These are phyloP conservation scores for Botia kubotai DNA, from an alignment of 2,797 vertebrate species.

Conservation along the genomic window DNA sequence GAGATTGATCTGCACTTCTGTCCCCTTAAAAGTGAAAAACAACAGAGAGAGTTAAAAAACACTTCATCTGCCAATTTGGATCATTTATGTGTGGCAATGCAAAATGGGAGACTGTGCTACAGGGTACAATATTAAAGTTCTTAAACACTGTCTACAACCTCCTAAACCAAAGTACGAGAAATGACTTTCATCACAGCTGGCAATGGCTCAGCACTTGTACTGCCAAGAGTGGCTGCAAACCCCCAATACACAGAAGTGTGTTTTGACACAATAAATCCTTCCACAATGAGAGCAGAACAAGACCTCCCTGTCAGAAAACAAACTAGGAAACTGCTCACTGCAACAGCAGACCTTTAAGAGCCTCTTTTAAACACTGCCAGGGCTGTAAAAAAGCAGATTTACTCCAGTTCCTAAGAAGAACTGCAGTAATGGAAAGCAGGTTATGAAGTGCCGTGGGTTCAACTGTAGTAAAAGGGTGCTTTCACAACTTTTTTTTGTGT, in stretches of 20 bases:
- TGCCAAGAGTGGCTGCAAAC: slow-evolving; percentile 38
- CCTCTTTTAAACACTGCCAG: slow-evolving; percentile 60
- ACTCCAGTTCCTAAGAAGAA: slow-evolving; percentile 61
- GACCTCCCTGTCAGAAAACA: slow-evolving; percentile 16
- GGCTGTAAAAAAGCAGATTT: slow-evolving; percentile 63
- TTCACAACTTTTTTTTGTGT: slow-evolving; percentile 54
- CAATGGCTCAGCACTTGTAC: slow-evolving; percentile 1
- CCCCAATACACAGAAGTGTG: slow-evolving; percentile 15
- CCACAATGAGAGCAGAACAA: slow-evolving; percentile 30
- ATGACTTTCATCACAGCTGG: slow-evolving; percentile 20
- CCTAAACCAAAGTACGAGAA: not conserved
- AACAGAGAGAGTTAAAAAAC: not conserved
- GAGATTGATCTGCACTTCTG: too few relatives aligned
- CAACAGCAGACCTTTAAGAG: slow-evolving; percentile 12
- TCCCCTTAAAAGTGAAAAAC: not conserved
- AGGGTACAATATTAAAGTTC: not conserved
- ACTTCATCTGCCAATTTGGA: not conserved
- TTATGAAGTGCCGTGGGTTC: slow-evolving; percentile 48
- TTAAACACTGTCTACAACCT: not conserved
- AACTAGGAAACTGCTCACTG: slow-evolving; percentile 20
- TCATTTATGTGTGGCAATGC: not conserved
- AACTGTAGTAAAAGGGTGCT: slow-evolving; percentile 21
- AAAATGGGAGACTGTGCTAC: not conserved
- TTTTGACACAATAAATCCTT: slow-evolving; percentile 3
- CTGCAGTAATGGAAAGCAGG: slow-evolving; percentile 62